Evolutionary conservation across 2,888 invertebrate genomes (phyloP).

Genomic region (Cepaea hortensis): DNA sequence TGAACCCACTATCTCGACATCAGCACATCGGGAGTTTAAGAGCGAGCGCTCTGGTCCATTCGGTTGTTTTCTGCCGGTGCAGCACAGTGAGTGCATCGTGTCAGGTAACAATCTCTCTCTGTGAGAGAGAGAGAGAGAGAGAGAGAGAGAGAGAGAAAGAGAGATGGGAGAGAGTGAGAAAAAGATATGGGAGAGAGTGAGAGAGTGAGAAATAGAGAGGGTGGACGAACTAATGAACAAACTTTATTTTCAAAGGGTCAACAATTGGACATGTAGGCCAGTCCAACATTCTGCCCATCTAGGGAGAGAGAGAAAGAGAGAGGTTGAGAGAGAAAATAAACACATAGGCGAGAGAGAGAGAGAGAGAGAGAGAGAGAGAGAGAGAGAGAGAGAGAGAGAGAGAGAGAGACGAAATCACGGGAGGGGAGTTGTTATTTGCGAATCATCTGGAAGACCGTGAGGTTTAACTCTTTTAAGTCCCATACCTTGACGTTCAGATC

Average conservation of each 20-base stretch:
- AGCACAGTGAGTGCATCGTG: too few species aligned
- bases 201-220: not conserved
- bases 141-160: conserved; percentile 2
- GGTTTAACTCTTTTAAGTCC: too few species aligned
- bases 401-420: conserved; percentile 35
- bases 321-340: too few species aligned
- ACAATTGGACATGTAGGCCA: too few species aligned
- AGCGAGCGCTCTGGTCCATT: too few species aligned
- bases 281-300: too few species aligned
- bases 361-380: conserved; percentile 7
- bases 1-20: too few species aligned
- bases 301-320: not conserved
- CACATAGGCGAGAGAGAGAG: too few species aligned
- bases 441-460: not conserved
- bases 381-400: conserved; percentile 31
- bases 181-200: not conserved
- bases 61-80: too few species aligned
- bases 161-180: not conserved
- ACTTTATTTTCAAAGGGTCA: not conserved
- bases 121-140: not conserved
- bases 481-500: too few species aligned
- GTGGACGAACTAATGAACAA: not conserved
- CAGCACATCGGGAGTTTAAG: too few species aligned
- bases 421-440: conserved; percentile 10
- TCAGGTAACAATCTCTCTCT: too few species aligned